Evolutionary conservation across 2,797 vertebrate species (phyloP).

Genomic region (Tamandua tetradactyla): DNA sequence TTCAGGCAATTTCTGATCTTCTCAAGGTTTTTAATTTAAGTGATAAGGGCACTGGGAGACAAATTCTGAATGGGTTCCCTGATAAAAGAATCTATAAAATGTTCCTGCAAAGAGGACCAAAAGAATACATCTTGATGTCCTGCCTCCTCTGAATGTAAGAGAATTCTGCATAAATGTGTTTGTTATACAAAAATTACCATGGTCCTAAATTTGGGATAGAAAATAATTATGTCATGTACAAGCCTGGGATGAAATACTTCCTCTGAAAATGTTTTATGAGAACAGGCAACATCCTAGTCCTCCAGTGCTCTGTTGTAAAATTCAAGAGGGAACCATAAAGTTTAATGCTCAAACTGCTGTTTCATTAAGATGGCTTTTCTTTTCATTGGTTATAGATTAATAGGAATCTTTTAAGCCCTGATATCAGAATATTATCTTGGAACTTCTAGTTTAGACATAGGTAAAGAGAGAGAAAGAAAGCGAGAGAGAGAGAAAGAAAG

Average conservation of each 20-base stretch:
- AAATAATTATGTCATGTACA: not conserved
- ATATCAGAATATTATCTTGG: not conserved
- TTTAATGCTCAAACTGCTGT: not conserved
- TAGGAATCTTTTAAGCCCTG: not conserved
- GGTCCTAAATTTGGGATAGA: not conserved
- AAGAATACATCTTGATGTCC: not conserved
- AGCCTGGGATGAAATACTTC: not conserved
- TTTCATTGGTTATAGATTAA: not conserved
- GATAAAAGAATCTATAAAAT: constrained; percentile 39
- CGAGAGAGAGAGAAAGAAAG: not conserved
- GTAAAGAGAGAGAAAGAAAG: not conserved
- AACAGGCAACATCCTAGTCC: not conserved
- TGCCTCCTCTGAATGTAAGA: not conserved
- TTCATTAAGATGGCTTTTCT: not conserved
- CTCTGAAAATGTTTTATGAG: not conserved
- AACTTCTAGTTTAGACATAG: constrained; percentile 15
- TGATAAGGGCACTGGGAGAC: not conserved
- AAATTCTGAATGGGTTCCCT: constrained; percentile 7
- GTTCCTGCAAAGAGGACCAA: not conserved
- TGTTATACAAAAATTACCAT: not conserved
- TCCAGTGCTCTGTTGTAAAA: not conserved
- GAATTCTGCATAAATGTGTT: not conserved
- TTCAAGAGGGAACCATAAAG: not conserved
- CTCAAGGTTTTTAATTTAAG: constrained; percentile 30
- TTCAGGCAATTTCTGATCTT: constrained; percentile 35